Evolutionary conservation across 2,113 vertebrate species (phyloP), one percentile per base, ranked within the genome.

Genomic region (Atherinomorus stipes): DNA sequence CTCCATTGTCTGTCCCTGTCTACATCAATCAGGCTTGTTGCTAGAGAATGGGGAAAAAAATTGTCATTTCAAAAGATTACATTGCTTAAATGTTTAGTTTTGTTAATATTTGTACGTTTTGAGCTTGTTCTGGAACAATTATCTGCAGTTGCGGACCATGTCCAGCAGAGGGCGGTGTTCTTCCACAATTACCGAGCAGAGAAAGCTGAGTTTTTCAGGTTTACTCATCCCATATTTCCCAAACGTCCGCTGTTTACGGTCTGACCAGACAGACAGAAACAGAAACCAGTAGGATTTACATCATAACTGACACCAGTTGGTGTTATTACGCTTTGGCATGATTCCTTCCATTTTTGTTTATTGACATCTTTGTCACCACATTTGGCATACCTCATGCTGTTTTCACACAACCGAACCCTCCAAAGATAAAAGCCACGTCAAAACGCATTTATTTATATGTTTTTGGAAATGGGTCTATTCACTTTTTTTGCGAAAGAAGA

Each of bases 131-230:
- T 19, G 44, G 7, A 18, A 47, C 44, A 47, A 15, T 11, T 19
- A 49, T 3, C n/a, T 75, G 80, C 34, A 83, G 37, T 7, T 52
- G 21, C 2, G 18, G 0, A 13, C 7, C 0, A 22, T 1, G 0
- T 52, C 83, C 89, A 84, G 67, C 45, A 82, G 89, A 45, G 23
- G 80, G 82, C 69, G 21, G 0, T 38, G 44, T 82, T 78, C 71
- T 11, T 47, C 71, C 52, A 64, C 2, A 37, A n/a, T 50, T 31
- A 2, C 28, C 2, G 26, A 15, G 31, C 7, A 37, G 23, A 71
- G 0, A 25, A 5, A 18, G 25, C n/a, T 7, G 22, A 23, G 23
- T 34, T 73, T 4, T 7, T 23, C 22, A 9, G 11, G 11, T 44
- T 15, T 44, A n/a, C 16, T 44, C 16, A 4, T 47, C 44, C 44